Base-by-base conservation (phyloP, 1,140 invertebrate genomes). In the Bombus fervidus region DNA sequence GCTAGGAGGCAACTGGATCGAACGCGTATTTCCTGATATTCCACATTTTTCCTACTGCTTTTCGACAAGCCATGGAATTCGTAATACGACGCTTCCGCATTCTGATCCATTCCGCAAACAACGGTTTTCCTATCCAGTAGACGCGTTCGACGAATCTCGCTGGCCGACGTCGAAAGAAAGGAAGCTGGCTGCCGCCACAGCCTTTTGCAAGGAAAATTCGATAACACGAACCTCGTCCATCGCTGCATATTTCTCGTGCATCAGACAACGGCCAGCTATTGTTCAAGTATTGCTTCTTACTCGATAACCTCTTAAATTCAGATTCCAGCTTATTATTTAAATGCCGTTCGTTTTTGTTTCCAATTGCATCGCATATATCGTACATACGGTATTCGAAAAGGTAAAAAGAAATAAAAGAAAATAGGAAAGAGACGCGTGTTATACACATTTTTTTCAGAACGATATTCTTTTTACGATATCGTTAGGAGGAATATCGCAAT, bases 121-220 rank as follows among this genome's bases (percentile, higher is more conserved):
- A 18, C 12, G 12, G 4, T 12, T n/a, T 62, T n/a, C 15, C 18
- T 53, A 57, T 59, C 73, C 31, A 10, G 31, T n/a, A 66, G 39
- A 66, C 76, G 62, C 28, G 64, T 66, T 43, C 76, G 39, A 66
- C 57, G 12, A 43, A 78, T 62, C 64, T 62, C 31, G 15, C 59
- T n/a, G 59, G 18, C 6, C 47, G 59, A 62, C 28, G 28, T 12
- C 1, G 25, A n/a, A 31, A 22, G 39, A 53, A 47, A 80, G n/a
- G n/a, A 53, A 53, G 47, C 47, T 28, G 39, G 18, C 1, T 25
- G 18, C 59, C 18, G 47, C 66, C 28, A 34, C 37, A 25, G 28
- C 5, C 43, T 57, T 81, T 81, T 41, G 12, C 69, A 62, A 73
- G 28, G 69, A 43, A 74, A 81, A 81, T 73, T 81, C 69, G 39